Evolutionary conservation across 2,888 invertebrate species (phyloP).

Genomic region (Agrochola litura): DNA sequence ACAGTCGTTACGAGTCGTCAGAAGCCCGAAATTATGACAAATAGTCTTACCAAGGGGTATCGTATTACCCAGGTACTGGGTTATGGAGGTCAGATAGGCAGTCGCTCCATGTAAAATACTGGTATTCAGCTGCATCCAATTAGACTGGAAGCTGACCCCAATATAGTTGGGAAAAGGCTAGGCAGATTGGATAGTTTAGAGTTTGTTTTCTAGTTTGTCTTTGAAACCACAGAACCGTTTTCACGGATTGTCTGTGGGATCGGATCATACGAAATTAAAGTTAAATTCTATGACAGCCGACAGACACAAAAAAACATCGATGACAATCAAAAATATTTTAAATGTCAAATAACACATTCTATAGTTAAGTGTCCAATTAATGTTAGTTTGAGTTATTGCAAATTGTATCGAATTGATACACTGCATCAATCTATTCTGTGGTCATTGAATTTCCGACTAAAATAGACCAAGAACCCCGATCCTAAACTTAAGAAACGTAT

Average conservation of each 20-base stretch:
- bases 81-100: too few relatives aligned
- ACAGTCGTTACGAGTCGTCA: too few relatives aligned
- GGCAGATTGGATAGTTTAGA: neutral
- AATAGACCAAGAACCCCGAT: neutral
- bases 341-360: neutral
- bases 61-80: too few relatives aligned
- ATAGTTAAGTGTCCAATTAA: neutral
- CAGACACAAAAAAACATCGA: neutral
- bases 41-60: too few relatives aligned
- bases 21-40: too few relatives aligned
- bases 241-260: neutral
- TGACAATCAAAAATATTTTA: neutral
- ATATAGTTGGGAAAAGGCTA: too few relatives aligned
- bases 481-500: slow-evolving; percentile 29
- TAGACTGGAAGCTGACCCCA: too few relatives aligned
- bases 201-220: neutral
- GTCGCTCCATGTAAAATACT: too few relatives aligned
- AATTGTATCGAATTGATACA: neutral
- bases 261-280: neutral
- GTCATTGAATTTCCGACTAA: neutral
- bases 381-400: neutral
- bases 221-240: neutral
- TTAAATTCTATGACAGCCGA: neutral
- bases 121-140: too few relatives aligned
- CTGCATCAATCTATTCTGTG: slow-evolving; percentile 16